Evolutionary conservation across 35 echinoderm and acorn worm species (phyloP).

Genomic region (Heliocidaris tuberculata): DNA sequence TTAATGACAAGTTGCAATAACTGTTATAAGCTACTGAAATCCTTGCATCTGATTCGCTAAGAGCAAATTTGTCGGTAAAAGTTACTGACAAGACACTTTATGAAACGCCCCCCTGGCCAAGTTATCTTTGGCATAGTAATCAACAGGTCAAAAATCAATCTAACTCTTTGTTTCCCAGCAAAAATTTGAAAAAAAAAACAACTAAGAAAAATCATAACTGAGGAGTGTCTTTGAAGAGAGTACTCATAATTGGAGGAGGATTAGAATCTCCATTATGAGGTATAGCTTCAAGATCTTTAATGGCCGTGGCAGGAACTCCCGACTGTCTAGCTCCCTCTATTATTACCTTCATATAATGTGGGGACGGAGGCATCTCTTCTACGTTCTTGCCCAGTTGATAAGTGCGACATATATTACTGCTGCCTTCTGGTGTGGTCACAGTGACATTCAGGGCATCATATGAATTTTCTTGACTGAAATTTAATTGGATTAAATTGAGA

Average conservation of each 20-base stretch:
- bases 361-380: background rate
- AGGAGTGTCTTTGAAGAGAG: background rate
- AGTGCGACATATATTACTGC: slow-evolving; percentile 30
- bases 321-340: slow-evolving; percentile 41
- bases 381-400: background rate
- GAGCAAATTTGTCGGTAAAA: too few species aligned
- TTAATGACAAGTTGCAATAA: too few species aligned
- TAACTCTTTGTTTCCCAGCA: too few species aligned
- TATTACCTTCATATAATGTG: slow-evolving; percentile 40
- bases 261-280: slow-evolving; percentile 37
- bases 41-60: too few species aligned
- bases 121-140: too few species aligned
- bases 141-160: too few species aligned
- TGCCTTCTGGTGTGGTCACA: background rate
- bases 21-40: too few species aligned
- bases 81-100: too few species aligned
- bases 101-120: too few species aligned
- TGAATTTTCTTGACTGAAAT: background rate
- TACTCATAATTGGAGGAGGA: background rate
- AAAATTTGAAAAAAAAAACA: too few species aligned
- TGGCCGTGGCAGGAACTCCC: background rate
- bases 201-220: background rate
- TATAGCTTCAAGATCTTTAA: background rate
- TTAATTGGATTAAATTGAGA: background rate
- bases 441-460: slow-evolving; percentile 19